Evolutionary conservation across 2,113 vertebrate genomes (phyloP).

Genomic region (Eublepharis macularius): DNA sequence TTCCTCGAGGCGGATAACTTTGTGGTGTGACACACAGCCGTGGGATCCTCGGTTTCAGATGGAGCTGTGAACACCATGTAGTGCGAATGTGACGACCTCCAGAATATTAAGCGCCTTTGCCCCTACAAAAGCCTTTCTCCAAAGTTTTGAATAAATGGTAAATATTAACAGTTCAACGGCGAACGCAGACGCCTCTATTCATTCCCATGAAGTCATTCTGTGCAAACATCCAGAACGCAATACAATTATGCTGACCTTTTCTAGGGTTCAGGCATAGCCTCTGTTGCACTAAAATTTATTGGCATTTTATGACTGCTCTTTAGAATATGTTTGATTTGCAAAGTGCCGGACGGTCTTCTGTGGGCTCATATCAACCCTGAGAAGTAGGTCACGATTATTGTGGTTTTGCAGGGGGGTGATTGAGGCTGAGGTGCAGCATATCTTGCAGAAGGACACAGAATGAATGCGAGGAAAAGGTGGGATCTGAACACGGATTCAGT

Average conservation of each 20-base stretch:
- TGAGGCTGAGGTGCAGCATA: neutral
- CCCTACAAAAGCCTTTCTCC: conserved; percentile 9
- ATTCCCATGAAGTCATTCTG: conserved; percentile 34
- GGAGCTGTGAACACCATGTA: neutral
- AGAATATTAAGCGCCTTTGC: conserved; percentile 11
- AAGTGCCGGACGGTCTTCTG: neutral
- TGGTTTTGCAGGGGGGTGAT: neutral
- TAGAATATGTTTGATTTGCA: neutral
- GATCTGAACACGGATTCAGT: neutral
- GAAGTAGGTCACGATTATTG: neutral
- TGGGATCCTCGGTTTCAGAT: conserved; percentile 7
- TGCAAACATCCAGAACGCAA: conserved; percentile 49
- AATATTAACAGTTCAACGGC: conserved; percentile 46
- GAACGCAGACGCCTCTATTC: neutral
- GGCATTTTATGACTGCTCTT: neutral
- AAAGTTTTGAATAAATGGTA: conserved; percentile 36
- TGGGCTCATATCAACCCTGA: neutral
- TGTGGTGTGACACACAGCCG: neutral
- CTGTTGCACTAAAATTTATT: neutral
- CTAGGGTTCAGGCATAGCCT: conserved; percentile 16
- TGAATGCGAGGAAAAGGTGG: neutral
- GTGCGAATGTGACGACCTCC: neutral
- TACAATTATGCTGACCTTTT: conserved; percentile 45
- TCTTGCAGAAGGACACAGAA: neutral
- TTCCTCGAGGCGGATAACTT: conserved; percentile 15